Evolutionary conservation across 2,797 vertebrate species (phyloP), one percentile per base, ranked within the genome.

Genomic region (Austrolebias charrua): DNA sequence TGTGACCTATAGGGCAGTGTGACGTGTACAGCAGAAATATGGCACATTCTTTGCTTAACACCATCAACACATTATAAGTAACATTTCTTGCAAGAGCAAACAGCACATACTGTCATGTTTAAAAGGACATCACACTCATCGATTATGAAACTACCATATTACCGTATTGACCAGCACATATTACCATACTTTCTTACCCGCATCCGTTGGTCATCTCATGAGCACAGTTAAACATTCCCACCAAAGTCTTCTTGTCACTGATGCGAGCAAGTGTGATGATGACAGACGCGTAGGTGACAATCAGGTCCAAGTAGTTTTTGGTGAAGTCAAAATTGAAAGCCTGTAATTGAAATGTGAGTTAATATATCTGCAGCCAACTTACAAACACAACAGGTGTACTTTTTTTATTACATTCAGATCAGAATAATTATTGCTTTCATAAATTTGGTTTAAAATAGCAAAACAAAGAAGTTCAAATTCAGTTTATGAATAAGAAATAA

Each of bases 221-320:
- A 31, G 96, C 94, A 6, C 95, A 95, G 87, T 96, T 97, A 88
- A 93, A 97, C 85, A 94, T 86, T 11, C 95, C 95, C n/a, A 96
- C 91, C 67, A 99, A 89, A 8, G 86, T 60, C 64, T 95, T 95
- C 71, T 94, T 94, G 55, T 99, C 97, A 46, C 98, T 96, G 0
- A 95, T 93, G 57, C 96, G 95, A 7, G 95, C 94, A 40, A 98
- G 88, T 69, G 92, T 91, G 38, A 96, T 71, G 73, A 98, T 94
- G 0, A 98, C 93, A 4, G 95, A 96, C 0, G 93, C 87, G 51
- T 97, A 98, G 69, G 93, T 96, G 78, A 92, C 90, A 59, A 98
- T 94, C 80, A 99, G 92, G 65, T 98, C 96, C 91, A 99, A 79
- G 86, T 97, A 98, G 77, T 72, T 93, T 85, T 94, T 95, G 63